phyloP scores from a whole-genome alignment of 2,888 invertebrate species.

The Tachystola acroxantha region DNA sequence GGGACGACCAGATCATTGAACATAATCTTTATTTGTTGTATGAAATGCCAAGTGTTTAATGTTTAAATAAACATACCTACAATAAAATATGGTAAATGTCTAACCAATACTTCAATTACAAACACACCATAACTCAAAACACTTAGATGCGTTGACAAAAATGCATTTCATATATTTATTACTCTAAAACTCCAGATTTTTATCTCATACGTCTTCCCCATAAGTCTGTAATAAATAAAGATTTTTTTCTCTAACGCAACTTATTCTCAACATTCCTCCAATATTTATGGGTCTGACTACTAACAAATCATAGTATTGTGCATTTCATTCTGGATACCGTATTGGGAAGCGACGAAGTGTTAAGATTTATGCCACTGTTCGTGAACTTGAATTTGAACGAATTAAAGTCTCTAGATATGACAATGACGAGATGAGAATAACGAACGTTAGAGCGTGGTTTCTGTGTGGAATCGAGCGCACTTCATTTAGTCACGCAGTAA shows the following conservation, averaged over 20 bases:
- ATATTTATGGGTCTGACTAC: conserved; percentile 51
- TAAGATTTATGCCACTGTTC: conserved; percentile 48
- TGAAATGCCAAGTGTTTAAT: too few species aligned
- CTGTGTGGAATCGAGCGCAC: too few species aligned
- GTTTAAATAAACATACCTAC: too few species aligned
- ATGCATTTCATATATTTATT: conserved; percentile 23
- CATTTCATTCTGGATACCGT: conserved; percentile 29
- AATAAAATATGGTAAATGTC: too few species aligned
- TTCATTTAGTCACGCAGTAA: too few species aligned
- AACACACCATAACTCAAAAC: conserved; percentile 14
- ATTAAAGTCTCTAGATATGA: conserved; percentile 19
- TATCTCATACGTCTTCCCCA: conserved; percentile 36
- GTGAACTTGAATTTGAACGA: conserved; percentile 15
- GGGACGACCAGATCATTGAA: too few species aligned
- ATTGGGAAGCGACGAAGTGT: conserved; percentile 54
- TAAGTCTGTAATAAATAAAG: conserved; percentile 54
- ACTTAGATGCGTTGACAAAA: conserved; percentile 25
- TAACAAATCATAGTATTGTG: conserved; percentile 67
- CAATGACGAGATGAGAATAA: background rate
- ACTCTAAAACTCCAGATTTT: conserved; percentile 28
- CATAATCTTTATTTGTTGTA: too few species aligned
- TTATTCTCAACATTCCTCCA: conserved; percentile 29
- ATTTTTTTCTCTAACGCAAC: conserved; percentile 42
- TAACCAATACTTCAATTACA: conserved; percentile 1
- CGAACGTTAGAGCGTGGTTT: too few species aligned